Evolutionary conservation across 1,140 invertebrate genomes (phyloP).

Genomic region (Drosophila athabasca): DNA sequence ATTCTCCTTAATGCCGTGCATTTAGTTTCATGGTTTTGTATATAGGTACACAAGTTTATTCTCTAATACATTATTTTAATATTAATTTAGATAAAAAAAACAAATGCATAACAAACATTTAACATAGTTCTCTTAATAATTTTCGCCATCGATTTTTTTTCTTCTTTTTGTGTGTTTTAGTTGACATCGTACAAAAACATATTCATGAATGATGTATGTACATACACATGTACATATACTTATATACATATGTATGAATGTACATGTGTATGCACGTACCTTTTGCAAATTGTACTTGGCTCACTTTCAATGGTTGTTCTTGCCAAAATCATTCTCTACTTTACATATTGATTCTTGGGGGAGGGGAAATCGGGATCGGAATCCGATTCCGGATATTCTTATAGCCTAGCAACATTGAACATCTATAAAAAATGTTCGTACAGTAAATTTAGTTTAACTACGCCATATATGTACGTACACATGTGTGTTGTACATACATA

Average conservation of each 20-base stretch:
- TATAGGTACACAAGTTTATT: conserved; percentile 80
- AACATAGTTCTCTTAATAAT: conserved; percentile 54
- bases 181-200: conserved; percentile 37
- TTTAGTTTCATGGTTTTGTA: conserved; percentile 43
- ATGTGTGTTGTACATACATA: conserved; percentile 23
- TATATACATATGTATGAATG: conserved; percentile 17
- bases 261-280: conserved; percentile 24
- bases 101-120: conserved; percentile 80
- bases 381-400: conserved; percentile 15
- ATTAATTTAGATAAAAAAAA: conserved; percentile 69
- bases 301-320: conserved; percentile 16
- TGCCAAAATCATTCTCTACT: conserved; percentile 1
- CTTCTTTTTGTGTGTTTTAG: conserved; percentile 31
- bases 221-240: conserved; percentile 10
- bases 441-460: conserved; percentile 46
- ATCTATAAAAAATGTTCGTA: conserved; percentile 52
- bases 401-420: conserved; percentile 49
- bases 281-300: conserved; percentile 73
- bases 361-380: too few relatives aligned
- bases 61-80: conserved; percentile 67
- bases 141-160: conserved; percentile 22
- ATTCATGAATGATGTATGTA: conserved; percentile 29
- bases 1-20: not conserved
- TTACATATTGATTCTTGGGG: not conserved
- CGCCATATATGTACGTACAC: conserved; percentile 10